Base-by-base conservation (phyloP, 2,797 vertebrate genomes). In the Enteromius treurensis region DNA sequence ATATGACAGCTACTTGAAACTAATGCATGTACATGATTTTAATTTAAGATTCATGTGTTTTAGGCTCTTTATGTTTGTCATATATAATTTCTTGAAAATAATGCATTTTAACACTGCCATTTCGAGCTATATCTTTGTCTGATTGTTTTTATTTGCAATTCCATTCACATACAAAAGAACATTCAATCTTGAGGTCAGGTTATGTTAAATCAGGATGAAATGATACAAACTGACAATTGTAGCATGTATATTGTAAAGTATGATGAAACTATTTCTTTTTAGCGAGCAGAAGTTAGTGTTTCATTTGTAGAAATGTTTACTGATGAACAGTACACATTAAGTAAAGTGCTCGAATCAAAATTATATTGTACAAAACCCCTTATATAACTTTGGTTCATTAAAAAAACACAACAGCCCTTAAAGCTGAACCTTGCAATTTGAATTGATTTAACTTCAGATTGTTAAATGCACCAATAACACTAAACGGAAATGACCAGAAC, bases 101-200 rank as follows among this genome's bases (percentile, higher is more conserved):
- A 74, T 53, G 32, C n/a, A 67, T 58, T 70, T 21, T 42, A 45
- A 40, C 29, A 80, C 10, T 29, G 17, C 7, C 78, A 37, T 65
- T 65, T 82, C 45, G 34, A 76, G 71, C 62, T 82, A 58, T 8
- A 45, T 68, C 7, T 45, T 32, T 82, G 42, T 45, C 45, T 40
- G 8, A 21, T n/a, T 73, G 69, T 21, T 64, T 81, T 60, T 37
- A 70, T 45, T 80, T 45, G 6, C 19, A 67, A 68, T 69, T 26
- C 37, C n/a, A 29, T 68, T 55, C 6, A 64, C 42, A 17, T 21
- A 60, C 29, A 29, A 65, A 49, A 67, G 13, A 40, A 64, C n/a
- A 26, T 65, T 58, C 10, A n/a, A 60, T 60, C 10, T 60, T 64
- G 26, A 13, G 11, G 7, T 75, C 34, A 9, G 37, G 4, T 7